phyloP scores from a whole-genome alignment of 2,113 vertebrate species.

The Pan troglodytes region DNA sequence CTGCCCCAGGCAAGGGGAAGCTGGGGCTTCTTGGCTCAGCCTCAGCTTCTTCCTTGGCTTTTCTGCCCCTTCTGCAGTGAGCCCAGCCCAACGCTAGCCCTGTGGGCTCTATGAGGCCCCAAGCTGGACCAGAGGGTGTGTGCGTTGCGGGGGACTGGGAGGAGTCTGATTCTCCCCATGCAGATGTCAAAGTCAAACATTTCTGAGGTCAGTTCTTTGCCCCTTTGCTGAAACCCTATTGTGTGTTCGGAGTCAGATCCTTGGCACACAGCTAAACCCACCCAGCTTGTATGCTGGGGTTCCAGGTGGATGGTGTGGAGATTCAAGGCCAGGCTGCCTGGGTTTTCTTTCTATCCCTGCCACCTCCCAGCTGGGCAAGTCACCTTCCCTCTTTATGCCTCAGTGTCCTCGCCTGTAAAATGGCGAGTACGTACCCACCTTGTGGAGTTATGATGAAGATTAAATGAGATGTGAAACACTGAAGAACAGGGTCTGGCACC shows the following conservation, averaged over 20 bases:
- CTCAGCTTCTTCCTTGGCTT: neutral
- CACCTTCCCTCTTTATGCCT: neutral
- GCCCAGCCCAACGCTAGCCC: neutral
- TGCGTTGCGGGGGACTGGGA: neutral
- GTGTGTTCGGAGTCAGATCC: neutral
- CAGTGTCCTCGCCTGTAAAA: neutral
- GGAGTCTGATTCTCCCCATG: neutral
- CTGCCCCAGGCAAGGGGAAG: neutral
- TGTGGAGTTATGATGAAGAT: too few relatives aligned
- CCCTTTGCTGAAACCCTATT: neutral
- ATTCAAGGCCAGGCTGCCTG: neutral
- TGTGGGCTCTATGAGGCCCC: neutral
- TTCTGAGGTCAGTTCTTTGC: neutral
- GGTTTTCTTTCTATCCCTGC: neutral
- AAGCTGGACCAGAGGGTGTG: neutral
- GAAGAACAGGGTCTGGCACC: neutral
- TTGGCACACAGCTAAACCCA: neutral
- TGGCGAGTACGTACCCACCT: fast-evolving
- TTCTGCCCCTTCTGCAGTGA: neutral
- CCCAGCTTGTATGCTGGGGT: neutral
- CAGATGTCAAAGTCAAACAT: neutral
- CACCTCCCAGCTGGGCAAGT: neutral
- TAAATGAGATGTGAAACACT: neutral
- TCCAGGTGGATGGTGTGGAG: fast-evolving
- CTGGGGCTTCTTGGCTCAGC: neutral